Evolutionary conservation across 1,140 invertebrate genomes (phyloP).

Genomic region (Lasioglossum baleicum): DNA sequence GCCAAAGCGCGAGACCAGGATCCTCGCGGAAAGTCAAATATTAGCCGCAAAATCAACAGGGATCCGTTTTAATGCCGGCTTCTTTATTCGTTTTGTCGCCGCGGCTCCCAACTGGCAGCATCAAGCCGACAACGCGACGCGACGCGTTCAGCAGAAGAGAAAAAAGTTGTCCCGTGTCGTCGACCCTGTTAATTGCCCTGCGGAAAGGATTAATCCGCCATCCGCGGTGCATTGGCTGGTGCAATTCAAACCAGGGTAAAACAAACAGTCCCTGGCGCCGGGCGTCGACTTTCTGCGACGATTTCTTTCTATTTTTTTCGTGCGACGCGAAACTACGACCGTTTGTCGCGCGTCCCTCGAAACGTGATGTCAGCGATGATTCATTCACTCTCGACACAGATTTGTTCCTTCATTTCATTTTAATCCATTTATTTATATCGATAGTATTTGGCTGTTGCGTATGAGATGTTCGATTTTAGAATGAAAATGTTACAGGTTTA

Average conservation of each 20-base stretch:
- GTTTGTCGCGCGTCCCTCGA: neutral
- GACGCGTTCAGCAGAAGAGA: neutral
- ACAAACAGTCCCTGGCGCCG: neutral
- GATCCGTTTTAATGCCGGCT: neutral
- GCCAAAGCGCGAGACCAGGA: too few relatives aligned
- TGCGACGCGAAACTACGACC: neutral
- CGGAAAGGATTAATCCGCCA: neutral
- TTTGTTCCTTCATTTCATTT: neutral
- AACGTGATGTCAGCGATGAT: neutral
- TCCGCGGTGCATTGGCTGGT: neutral
- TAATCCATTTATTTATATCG: neutral
- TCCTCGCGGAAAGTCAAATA: neutral
- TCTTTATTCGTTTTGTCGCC: neutral
- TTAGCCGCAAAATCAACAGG: neutral
- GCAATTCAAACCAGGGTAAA: neutral
- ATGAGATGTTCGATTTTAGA: too few relatives aligned
- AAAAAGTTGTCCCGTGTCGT: constrained; percentile 1
- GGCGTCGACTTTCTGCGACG: neutral
- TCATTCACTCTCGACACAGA: neutral
- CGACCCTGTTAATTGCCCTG: constrained; percentile 1
- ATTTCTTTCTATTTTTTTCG: neutral
- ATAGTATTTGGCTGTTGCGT: too few relatives aligned
- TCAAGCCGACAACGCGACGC: neutral
- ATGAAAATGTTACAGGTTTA: too few relatives aligned
- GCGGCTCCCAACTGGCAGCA: neutral